Evolutionary conservation across 2,113 vertebrate genomes (phyloP).

Genomic region (Halichoeres trimaculatus): DNA sequence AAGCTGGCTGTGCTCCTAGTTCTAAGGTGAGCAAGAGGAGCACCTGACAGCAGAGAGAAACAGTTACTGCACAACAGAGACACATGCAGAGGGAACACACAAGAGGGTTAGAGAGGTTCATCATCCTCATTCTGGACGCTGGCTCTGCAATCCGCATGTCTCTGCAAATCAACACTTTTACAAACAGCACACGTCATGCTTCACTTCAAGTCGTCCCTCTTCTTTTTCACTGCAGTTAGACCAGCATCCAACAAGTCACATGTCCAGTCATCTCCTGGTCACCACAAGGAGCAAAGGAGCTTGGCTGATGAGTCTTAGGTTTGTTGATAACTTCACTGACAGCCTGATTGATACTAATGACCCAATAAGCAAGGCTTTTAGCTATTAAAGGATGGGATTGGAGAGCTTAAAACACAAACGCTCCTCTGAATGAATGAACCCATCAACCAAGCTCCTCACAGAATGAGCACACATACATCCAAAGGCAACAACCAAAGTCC

Average conservation of each 20-base stretch:
- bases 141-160: conserved; percentile 1
- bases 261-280: background rate
- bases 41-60: conserved; percentile 94
- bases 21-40: conserved; percentile 97
- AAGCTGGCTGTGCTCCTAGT: conserved; percentile 98
- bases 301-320: conserved; percentile 9
- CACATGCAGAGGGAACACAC: conserved; percentile 61
- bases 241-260: background rate
- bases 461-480: background rate
- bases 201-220: background rate
- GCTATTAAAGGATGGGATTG: background rate
- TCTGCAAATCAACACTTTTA: conserved; percentile 3
- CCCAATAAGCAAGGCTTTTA: background rate
- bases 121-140: conserved; percentile 11
- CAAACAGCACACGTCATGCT: conserved; percentile 16
- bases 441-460: conserved; percentile 17
- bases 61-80: conserved; percentile 80
- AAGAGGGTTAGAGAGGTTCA: conserved; percentile 40
- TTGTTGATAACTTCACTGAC: background rate
- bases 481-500: background rate
- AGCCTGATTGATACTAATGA: background rate
- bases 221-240: background rate
- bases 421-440: background rate
- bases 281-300: background rate
- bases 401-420: background rate